Evolutionary conservation across 2,888 invertebrate genomes (phyloP), one percentile per base, ranked within the genome.

Genomic region (Penaeus monodon): DNA sequence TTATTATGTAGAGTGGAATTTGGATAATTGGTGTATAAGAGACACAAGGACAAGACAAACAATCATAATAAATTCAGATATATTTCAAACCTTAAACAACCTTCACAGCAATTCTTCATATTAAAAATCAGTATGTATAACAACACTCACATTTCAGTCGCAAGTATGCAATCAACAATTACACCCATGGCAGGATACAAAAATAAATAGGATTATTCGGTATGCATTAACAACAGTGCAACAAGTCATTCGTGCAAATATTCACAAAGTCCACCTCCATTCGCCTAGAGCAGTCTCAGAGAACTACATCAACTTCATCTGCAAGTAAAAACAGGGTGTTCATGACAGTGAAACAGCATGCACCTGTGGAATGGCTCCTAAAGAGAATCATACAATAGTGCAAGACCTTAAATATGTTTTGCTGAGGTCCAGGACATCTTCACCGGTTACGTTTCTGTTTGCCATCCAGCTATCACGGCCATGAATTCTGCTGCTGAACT

Each of bases 281-380:
- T 76, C 76, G 38, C 24, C 44, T 49, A 44, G 76, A 49, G 76
- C 76, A 44, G 76, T 76, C 73, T 76, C 73, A 73, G 33, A 38
- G 33, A n/a, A 22, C 76, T 76, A 76, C 76, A 76, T n/a, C 76
- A 22, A 44, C 76, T 76, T 76, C 76, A 76, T 44, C 76, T 76
- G 76, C 27, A 76, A 76, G 49, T 76, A 76, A 76, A 76, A 76
- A 44, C n/a, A 44, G 44, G 33, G 44, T 49, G 24, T 76, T 76
- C 76, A 76, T 49, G 49, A 76, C 38, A 44, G 38, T 22, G 22
- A 49, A 27, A 44, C 22, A 22, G 49, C 44, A 76, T 38, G 76
- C 76, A 73, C 38, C 33, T 22, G 73, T 22, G 33, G 33, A 57
- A 57, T 57, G 57, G 57, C 57, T 57, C 57, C 57, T 57, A 57